Evolutionary conservation across 2,113 vertebrate genomes (phyloP), one percentile per base, ranked within the genome.

Genomic region (Ceratotherium simum): DNA sequence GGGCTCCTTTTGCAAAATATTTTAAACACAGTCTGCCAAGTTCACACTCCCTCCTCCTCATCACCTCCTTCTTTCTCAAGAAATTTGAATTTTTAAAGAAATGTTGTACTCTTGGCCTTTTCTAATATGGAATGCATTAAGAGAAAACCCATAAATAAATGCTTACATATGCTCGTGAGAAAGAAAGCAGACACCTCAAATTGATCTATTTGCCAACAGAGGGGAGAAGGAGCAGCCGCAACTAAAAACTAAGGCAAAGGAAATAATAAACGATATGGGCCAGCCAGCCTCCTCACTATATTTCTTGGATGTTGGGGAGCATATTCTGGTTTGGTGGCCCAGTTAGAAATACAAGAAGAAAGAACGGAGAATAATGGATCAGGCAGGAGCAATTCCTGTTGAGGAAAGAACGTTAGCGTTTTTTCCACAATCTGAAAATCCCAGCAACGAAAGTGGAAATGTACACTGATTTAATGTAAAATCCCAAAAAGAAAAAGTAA

Each of bases 11-110:
- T 36, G 80, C 75, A 84, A 96, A 98, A 96, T 95, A 96, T 96
- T 94, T 97, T 96, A 92, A 95, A 92, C 90, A 84, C 72, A 39
- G 69, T 87, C 96, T 97, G 96, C 97, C 97, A 97, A 96, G 96
- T 96, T 90, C 76, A 82, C 93, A 89, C 96, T 91, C 92, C 96
- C 75, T 95, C 93, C 96, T 69, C 75, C 60, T 89, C 69, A 11
- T 80, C 65, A 58, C 94, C 90, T 97, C 92, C 92, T 67, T 76
- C 31, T 90, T 96, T 97, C 98, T 97, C 92, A 92, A 90, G 95
- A 96, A 96, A 91, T 58, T 31, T 79, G 87, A 96, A 95, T 97
- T 96, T 93, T 96, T 96, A 39, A 96, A 87, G 96, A 89, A 87
- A 80, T 73, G 93, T 25, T 73, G 93, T 84, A 67, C 85, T 73